Conservation (phyloP, 2,888 invertebrate species). For the Melipona beecheii region DNA sequence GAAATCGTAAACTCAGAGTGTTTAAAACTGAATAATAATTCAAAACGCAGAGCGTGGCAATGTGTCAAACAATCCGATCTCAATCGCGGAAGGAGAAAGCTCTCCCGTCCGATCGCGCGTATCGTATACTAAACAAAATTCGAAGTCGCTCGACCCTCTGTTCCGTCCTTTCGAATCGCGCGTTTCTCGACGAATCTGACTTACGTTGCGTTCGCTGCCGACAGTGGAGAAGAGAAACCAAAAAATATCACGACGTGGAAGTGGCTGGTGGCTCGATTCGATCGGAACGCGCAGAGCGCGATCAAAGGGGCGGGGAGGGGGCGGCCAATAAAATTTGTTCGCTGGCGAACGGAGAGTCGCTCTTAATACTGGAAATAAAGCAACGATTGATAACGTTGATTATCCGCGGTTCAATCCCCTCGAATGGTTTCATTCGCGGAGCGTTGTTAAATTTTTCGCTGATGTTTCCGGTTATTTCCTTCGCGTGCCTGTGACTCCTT, state of each 20-base stretch:
- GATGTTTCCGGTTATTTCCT: conserved; percentile 14
- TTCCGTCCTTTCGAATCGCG: neutral
- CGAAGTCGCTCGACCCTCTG: neutral
- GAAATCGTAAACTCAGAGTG: neutral
- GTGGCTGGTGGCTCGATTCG: neutral
- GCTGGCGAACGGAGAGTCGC: neutral
- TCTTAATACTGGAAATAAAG: conserved; percentile 14
- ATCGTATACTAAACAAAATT: neutral
- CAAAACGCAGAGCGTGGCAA: neutral
- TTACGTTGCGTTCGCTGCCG: neutral
- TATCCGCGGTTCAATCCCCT: conserved; percentile 1
- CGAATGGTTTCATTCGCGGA: neutral
- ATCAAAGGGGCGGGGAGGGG: neutral
- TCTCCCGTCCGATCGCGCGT: neutral
- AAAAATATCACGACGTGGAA: neutral
- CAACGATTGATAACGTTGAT: conserved; percentile 27
- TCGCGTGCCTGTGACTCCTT: neutral
- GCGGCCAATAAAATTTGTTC: conserved; percentile 28
- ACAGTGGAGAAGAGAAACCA: neutral
- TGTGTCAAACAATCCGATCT: neutral
- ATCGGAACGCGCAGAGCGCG: neutral
- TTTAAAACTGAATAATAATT: neutral
- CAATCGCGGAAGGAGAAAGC: neutral
- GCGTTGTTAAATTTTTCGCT: conserved; percentile 19
- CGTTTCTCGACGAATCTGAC: conserved; percentile 6